Base-by-base conservation (phyloP, 1,140 invertebrate genomes). In the Conopomorpha cramerella region DNA sequence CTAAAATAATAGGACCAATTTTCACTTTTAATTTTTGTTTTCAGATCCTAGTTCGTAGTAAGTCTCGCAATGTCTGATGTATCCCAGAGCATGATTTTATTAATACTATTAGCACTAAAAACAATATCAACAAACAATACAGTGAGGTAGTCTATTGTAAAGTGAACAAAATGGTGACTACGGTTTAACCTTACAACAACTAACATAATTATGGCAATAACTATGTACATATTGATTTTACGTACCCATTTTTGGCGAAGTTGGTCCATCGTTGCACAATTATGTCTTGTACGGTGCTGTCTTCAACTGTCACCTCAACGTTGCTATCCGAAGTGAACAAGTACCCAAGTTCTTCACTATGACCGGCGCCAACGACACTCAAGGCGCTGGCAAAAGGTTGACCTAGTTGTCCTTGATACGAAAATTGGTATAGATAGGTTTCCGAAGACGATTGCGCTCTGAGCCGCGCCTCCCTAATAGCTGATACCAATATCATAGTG, bases 251-350 rank as follows among this genome's bases (percentile, higher is more conserved):
- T 45, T 61, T 65, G 13, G 63, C 65, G 45, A 74, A 74, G 29
- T 66, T 70, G 3, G 63, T 71, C 64, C 66, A 74, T n/a, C 70
- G 44, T 46, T 67, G 62, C 16, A 70, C 43, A 14, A 74, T 29
- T 36, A 67, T 58, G 7, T 67, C 49, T n/a, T 46, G 46, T 13
- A 74, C 30, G 2, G 45, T 43, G 4, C 53, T 37, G 40, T 74
- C 70, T 26, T 34, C 39, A 12, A 39, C 29, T 17, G 43, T 16
- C 10, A 36, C 18, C 16, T 46, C 26, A 6, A 13, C 13, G 26
- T 19, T 14, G 38, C 27, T 15, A 8, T 41, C 23, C 12, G 57
- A 49, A 14, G 58, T 36, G 31, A 74, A 70, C 26, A 74, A 41
- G 40, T 70, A 74, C n/a, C 53, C 50, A 34, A 74, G 40, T 45